Evolutionary conservation across 2,113 vertebrate genomes (phyloP), one percentile per base, ranked within the genome.

Genomic region (Osmerus eperlanus): DNA sequence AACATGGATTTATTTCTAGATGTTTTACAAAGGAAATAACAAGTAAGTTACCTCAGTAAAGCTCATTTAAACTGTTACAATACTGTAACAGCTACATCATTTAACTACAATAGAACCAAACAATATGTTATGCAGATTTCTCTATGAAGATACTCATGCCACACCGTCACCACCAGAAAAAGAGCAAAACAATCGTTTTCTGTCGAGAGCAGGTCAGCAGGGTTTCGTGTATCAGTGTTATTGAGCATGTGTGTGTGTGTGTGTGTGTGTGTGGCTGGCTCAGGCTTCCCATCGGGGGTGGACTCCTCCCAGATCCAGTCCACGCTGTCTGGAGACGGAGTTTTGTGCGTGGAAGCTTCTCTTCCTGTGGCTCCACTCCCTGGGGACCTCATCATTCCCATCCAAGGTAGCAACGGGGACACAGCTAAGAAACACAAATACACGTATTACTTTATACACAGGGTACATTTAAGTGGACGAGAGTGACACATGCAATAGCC

Each of bases 21-120:
- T 85, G 83, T 84, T 94, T 94, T 61, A 88, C 86, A 11, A 11
- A 85, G 91, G 74, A 93, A 91, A 74, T 94, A 93, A 93, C 87
- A 91, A 88, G 93, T 94, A 80, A 32, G 89, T 74, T 13, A 61
- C 19, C 0, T 32, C 12, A 41, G 41, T n/a, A 2, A 29, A 67
- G 3, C 19, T 77, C 16, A 64, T 18, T 29, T 8, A 28, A 16
- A 18, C n/a, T 65, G 72, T 77, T 59, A 73, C 53, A 4, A 55
- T 23, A 60, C 19, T 21, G 25, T 9, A 23, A 60, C 21, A 60
- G 19, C 19, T 23, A 23, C 58, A 60, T 60, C 4, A 14, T 23
- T 60, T 3, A 47, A 47, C 41, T 11, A 9, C 9, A 47, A 47
- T 47, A 11, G 7, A 47, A 47, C 8, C 7, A 47, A 36, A 36